Conservation (phyloP, 2,113 vertebrate species). For the Apus apus region DNA sequence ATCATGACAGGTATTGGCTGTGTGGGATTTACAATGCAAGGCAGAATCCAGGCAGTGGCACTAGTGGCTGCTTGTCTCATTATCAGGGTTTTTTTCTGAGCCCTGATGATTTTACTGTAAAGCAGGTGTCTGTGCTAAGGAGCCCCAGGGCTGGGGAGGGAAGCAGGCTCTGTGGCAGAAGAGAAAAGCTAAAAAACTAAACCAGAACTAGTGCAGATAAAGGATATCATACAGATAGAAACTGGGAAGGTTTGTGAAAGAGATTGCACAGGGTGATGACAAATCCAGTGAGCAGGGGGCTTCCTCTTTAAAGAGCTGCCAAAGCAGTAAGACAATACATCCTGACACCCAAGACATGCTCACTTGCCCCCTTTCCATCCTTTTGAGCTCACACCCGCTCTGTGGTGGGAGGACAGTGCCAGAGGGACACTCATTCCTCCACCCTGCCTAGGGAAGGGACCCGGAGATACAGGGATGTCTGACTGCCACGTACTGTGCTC, state of each 20-base stretch:
- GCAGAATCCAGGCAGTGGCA: background rate
- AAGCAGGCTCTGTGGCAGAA: background rate
- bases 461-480: fast-evolving
- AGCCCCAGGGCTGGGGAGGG: background rate
- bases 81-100: background rate
- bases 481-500: background rate
- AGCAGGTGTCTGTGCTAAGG: background rate
- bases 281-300: background rate
- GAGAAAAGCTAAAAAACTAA: background rate
- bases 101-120: background rate
- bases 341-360: fast-evolving
- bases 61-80: background rate
- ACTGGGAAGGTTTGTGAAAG: background rate
- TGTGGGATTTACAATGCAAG: background rate
- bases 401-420: fast-evolving
- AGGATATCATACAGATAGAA: background rate
- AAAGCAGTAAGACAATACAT: background rate
- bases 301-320: background rate
- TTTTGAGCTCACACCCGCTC: background rate
- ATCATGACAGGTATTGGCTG: background rate
- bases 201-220: background rate
- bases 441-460: background rate
- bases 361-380: background rate
- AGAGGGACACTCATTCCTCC: background rate
- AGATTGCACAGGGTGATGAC: background rate